Conservation (phyloP, 2,888 invertebrate genomes). For the Ichneumon xanthorius region DNA sequence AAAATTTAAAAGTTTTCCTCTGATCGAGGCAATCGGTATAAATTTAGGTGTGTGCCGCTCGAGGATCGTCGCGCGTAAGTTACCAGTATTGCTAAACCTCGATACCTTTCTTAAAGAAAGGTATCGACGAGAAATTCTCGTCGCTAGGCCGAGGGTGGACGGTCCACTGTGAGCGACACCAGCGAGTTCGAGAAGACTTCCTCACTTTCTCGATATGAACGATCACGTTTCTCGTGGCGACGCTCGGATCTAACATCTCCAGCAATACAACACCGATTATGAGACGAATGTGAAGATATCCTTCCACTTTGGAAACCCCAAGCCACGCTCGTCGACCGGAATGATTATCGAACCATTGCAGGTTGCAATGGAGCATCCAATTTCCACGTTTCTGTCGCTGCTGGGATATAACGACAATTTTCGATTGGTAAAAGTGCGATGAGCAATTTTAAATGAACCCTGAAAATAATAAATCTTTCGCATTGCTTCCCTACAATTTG, state of each 20-base stretch:
- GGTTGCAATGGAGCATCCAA: not conserved
- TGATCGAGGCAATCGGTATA: not conserved
- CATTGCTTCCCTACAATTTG: too few species aligned
- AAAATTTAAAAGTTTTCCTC: not conserved
- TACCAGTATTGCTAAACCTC: slow-evolving; percentile 22
- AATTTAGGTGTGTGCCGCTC: not conserved
- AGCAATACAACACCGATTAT: slow-evolving; percentile 20
- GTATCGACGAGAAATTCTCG: too few species aligned
- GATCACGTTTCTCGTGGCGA: slow-evolving; percentile 61
- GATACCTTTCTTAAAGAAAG: slow-evolving; percentile 11
- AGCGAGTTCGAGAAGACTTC: slow-evolving; percentile 35
- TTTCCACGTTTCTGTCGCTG: not conserved
- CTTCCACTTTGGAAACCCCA: slow-evolving; percentile 1
- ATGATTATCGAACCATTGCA: not conserved
- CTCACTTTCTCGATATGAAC: slow-evolving; percentile 56
- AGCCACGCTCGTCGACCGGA: not conserved
- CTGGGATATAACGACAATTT: not conserved
- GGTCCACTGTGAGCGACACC: slow-evolving; percentile 6
- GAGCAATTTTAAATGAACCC: not conserved
- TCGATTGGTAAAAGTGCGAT: not conserved
- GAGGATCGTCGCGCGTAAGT: slow-evolving; percentile 7
- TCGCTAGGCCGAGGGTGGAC: slow-evolving; percentile 36
- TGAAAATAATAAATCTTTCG: too few species aligned
- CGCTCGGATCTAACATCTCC: not conserved
- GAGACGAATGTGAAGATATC: slow-evolving; percentile 21